Base-by-base conservation (phyloP, 2,888 invertebrate genomes). In the Diogma glabrata region DNA sequence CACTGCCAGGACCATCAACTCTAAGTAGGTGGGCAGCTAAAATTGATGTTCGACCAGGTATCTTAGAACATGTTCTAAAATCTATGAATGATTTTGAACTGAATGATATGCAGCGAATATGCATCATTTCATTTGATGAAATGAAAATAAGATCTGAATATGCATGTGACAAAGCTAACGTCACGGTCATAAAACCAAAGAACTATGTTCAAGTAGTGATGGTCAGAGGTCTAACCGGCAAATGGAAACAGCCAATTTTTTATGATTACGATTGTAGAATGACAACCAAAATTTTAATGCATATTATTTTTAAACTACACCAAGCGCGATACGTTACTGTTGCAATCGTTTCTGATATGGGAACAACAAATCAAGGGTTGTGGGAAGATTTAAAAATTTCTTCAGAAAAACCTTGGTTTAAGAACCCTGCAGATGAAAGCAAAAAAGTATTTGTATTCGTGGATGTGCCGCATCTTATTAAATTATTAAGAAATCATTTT, bases 241-340 rank as follows among this genome's bases (percentile, higher is more conserved):
- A 49, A 19, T 55, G 53, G 53, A n/a, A n/a, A n/a, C n/a, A n/a
- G n/a, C n/a, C n/a, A n/a, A n/a, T n/a, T n/a, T 54, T 47, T 53
- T 53, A 54, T 30, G 49, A 10, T 33, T 53, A 51, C 33, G 48
- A 53, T 30, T 20, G 16, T 17, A 47, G 48, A n/a, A 51, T 55
- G 47, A 26, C 23, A 9, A 14, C 49, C 33, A 16, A 46, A 16
- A 26, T 46, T 9, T n/a, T 53, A 9, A 16, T 51, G 16, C n/a
- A 24, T 3, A 49, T 53, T 9, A 51, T 56, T 14, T n/a, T 57
- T 55, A 57, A 49, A 38, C 45, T n/a, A n/a, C n/a, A n/a, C n/a
- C n/a, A n/a, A n/a, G n/a, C n/a, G n/a, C n/a, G n/a, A n/a, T n/a
- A n/a, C n/a, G n/a, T n/a, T n/a, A n/a, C n/a, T n/a, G n/a, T n/a